phyloP scores from a whole-genome alignment of 2,888 invertebrate species.

The Cheilosia vulpina region DNA sequence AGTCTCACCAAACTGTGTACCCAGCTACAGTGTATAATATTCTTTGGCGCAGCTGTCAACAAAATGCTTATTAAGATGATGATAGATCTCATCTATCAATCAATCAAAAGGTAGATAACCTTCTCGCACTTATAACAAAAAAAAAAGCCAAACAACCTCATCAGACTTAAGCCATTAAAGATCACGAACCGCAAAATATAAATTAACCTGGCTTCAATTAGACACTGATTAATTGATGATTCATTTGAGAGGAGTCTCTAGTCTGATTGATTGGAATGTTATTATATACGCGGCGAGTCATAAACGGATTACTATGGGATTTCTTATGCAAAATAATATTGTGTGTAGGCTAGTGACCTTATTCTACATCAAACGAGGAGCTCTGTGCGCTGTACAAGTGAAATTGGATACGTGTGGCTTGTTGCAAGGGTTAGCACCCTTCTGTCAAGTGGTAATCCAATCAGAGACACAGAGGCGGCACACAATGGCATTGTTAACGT shows the following conservation, averaged over 20 bases:
- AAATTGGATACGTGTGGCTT: conserved; percentile 6
- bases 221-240: conserved; percentile 67
- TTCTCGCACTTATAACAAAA: conserved; percentile 36
- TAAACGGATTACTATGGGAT: conserved; percentile 37
- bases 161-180: conserved; percentile 48
- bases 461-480: conserved; percentile 37
- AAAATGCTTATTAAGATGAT: conserved; percentile 48
- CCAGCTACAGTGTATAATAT: not conserved
- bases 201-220: conserved; percentile 64
- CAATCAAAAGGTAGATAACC: conserved; percentile 70
- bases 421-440: conserved; percentile 60
- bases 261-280: conserved; percentile 13
- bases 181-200: conserved; percentile 48
- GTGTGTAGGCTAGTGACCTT: conserved; percentile 49
- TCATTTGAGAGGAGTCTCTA: conserved; percentile 11
- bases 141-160: conserved; percentile 37
- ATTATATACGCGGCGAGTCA: not conserved
- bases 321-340: not conserved
- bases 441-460: conserved; percentile 67
- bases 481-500: not conserved
- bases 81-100: conserved; percentile 65
- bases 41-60: conserved; percentile 40
- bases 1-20: not conserved
- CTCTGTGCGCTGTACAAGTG: not conserved
- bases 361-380: conserved; percentile 18